These are phyloP conservation scores for Hapalemur alaotrensis DNA, from an alignment of 2,797 vertebrate species.

Conservation along the genomic window DNA sequence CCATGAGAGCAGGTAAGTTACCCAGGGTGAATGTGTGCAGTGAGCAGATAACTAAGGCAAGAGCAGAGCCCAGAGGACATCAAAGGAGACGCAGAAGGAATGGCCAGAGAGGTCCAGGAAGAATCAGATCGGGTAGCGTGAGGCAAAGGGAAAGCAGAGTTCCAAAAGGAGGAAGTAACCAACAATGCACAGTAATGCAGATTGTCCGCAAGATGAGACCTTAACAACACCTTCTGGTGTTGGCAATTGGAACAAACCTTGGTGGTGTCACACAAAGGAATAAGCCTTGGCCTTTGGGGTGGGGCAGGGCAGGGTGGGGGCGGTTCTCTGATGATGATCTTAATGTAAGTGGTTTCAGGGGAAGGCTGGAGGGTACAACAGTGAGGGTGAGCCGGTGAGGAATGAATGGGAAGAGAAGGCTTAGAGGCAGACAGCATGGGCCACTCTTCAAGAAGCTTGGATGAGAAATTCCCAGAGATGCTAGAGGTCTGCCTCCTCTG, in stretches of 20 bases:
- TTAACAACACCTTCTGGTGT: neutral
- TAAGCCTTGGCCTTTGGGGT: neutral
- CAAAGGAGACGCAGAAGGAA: neutral
- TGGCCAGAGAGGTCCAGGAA: neutral
- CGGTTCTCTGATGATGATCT: neutral
- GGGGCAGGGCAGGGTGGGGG: neutral
- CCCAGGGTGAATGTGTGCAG: neutral
- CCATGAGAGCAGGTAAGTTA: neutral
- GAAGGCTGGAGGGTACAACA: neutral
- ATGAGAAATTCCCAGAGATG: neutral
- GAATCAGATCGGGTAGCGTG: neutral
- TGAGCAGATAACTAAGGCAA: neutral
- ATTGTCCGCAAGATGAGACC: neutral
- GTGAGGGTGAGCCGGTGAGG: neutral
- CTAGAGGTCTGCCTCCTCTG: neutral
- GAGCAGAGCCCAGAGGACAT: neutral
- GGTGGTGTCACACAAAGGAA: no score
- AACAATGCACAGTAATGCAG: neutral
- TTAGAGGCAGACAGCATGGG: neutral
- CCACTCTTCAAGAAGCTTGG: neutral
- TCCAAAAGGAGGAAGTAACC: neutral
- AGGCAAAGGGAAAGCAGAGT: neutral
- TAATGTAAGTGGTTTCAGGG: neutral
- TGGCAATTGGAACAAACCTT: neutral
- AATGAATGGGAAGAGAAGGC: neutral